Percentiles rank a stretch among this genome's conserved stretches.
Evolutionary conservation across 2,797 vertebrate genomes (phyloP).

Genomic region (Halcyon chelicuti): DNA sequence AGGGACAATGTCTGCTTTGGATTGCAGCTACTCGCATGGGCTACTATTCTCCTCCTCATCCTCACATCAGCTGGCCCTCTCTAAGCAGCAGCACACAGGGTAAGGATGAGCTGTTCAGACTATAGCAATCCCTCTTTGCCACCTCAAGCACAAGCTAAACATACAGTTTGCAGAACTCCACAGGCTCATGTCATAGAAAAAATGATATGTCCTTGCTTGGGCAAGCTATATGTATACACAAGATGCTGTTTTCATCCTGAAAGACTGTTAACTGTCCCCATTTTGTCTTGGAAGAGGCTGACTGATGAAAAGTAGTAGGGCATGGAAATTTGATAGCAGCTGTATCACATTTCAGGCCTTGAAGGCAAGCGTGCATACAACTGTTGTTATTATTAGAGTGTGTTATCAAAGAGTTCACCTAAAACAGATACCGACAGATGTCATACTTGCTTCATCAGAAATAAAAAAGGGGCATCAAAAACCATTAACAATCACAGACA

Average conservation of each 20-base stretch:
- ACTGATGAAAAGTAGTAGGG: not conserved
- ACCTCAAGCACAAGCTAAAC: not conserved
- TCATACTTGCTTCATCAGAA: not conserved
- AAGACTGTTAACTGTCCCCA: not conserved
- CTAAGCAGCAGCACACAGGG: not conserved
- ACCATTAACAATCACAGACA: not conserved
- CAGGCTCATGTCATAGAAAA: not conserved
- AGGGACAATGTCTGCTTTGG: not conserved
- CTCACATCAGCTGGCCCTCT: not conserved
- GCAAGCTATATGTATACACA: not conserved
- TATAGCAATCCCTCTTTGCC: not conserved
- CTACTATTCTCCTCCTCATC: not conserved
- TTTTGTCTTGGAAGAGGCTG: not conserved
- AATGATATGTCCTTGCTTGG: not conserved
- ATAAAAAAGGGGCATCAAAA: not conserved
- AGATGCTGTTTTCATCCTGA: not conserved
- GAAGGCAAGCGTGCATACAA: not conserved
- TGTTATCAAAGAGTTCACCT: not conserved
- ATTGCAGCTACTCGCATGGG: not conserved
- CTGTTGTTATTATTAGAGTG: not conserved
- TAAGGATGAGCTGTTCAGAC: not conserved
- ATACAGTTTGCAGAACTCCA: not conserved
- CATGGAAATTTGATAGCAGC: not conserved
- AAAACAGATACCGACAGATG: not conserved
- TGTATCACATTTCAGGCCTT: not conserved